phyloP scores from a whole-genome alignment of 1,140 invertebrate genomes.

The Drosophila funebris region DNA sequence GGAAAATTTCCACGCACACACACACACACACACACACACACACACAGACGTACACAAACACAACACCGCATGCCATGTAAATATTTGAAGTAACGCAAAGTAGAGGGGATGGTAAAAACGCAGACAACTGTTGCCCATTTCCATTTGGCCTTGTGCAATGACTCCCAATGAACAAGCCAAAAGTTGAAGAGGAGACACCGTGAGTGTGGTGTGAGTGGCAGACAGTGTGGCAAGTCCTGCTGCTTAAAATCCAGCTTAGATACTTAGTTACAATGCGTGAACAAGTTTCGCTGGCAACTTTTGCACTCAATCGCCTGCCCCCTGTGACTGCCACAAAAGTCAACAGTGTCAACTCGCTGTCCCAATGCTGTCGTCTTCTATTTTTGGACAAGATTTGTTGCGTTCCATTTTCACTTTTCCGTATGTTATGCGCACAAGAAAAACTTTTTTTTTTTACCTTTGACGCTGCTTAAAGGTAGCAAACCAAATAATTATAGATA shows the following conservation, averaged over 20 bases:
- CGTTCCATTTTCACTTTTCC: constrained; percentile 69
- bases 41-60: no score
- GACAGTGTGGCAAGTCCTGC: constrained; percentile 2
- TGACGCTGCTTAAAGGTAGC: constrained; percentile 73
- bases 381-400: constrained; percentile 76
- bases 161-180: constrained; percentile 9
- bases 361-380: constrained; percentile 64
- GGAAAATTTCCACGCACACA: constrained; percentile 67
- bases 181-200: constrained; percentile 33
- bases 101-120: neutral
- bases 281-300: constrained; percentile 31
- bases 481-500: constrained; percentile 54
- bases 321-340: no score
- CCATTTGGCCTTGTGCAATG: constrained; percentile 70
- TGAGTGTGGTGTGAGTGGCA: neutral
- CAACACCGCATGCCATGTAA: constrained; percentile 62
- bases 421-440: constrained; percentile 10
- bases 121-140: constrained; percentile 75
- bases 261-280: constrained; percentile 39
- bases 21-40: constrained; percentile 11
- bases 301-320: constrained; percentile 22
- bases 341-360: no score
- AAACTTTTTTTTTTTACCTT: constrained; percentile 80
- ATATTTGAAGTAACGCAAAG: constrained; percentile 59
- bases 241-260: constrained; percentile 31